Evolutionary conservation across 2,797 vertebrate species (phyloP).

Genomic region (Ibycter americanus): DNA sequence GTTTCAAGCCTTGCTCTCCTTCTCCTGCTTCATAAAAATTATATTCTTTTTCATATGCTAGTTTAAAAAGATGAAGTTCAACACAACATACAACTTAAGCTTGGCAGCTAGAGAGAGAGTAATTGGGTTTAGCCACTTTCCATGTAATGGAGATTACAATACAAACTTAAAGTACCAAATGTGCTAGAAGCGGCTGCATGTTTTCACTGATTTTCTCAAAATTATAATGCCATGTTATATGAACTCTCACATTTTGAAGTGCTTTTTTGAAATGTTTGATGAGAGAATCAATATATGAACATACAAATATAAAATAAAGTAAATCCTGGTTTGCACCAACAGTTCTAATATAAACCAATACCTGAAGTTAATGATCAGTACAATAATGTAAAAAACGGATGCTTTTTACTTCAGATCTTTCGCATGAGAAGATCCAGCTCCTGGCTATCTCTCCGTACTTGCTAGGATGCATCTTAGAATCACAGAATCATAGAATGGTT

Average conservation of each 20-base stretch:
- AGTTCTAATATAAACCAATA: background rate
- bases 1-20: background rate
- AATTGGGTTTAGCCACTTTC: background rate
- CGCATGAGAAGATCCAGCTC: background rate
- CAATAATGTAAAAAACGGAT: background rate
- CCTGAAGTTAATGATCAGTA: background rate
- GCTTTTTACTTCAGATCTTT: background rate
- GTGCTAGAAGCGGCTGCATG: background rate
- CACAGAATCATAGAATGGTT: too few species aligned
- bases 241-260: background rate
- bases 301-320: background rate
- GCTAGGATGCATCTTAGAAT: too few species aligned
- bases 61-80: background rate
- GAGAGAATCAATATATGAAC: background rate
- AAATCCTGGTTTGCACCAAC: background rate
- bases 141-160: background rate
- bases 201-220: background rate
- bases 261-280: background rate
- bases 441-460: background rate
- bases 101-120: background rate
- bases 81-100: background rate
- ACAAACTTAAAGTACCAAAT: background rate
- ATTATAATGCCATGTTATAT: accelerated
- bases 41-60: background rate
- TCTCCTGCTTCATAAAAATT: background rate